Percentiles rank a stretch among this genome's conserved stretches.
Conservation (phyloP, 2,797 vertebrate species). For the Sebastes iracundus region DNA sequence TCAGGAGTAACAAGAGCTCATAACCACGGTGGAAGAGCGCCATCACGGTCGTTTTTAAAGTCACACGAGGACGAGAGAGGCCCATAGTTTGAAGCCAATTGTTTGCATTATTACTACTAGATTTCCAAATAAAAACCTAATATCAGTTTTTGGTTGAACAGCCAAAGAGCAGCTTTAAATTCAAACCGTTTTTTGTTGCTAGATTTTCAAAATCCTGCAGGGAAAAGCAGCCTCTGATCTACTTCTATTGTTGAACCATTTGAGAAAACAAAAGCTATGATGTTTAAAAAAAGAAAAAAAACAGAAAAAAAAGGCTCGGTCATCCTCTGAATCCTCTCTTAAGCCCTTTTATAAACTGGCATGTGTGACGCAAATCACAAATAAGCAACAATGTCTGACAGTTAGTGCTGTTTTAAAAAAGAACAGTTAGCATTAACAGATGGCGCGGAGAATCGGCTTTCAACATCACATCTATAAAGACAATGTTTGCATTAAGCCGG, state of each 20-base stretch:
- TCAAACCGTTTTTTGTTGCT: neutral
- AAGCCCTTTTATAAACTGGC: constrained; percentile 47
- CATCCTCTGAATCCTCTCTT: constrained; percentile 49
- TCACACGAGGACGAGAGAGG: neutral
- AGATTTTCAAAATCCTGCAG: neutral
- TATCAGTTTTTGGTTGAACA: neutral
- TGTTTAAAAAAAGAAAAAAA: neutral
- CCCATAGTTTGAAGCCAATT: neutral
- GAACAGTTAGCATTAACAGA: constrained; percentile 33
- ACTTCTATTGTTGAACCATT: constrained; percentile 13
- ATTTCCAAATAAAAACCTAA: neutral
- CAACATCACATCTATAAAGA: neutral
- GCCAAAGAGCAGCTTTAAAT: neutral
- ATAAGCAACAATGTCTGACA: constrained; percentile 26
- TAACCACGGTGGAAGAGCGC: neutral
- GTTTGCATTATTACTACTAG: neutral
- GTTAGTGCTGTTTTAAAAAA: constrained; percentile 41
- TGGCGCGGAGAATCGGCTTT: constrained; percentile 1
- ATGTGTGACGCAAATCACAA: constrained; percentile 36
- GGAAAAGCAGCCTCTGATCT: neutral
- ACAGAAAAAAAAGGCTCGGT: neutral
- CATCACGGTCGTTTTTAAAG: neutral
- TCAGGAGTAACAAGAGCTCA: neutral
- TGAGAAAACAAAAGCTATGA: constrained; percentile 24
- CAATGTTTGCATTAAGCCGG: constrained; percentile 3